These are phyloP conservation scores for Oryzaephilus surinamensis DNA, from an alignment of 1,140 invertebrate genomes.

Conservation along the genomic window DNA sequence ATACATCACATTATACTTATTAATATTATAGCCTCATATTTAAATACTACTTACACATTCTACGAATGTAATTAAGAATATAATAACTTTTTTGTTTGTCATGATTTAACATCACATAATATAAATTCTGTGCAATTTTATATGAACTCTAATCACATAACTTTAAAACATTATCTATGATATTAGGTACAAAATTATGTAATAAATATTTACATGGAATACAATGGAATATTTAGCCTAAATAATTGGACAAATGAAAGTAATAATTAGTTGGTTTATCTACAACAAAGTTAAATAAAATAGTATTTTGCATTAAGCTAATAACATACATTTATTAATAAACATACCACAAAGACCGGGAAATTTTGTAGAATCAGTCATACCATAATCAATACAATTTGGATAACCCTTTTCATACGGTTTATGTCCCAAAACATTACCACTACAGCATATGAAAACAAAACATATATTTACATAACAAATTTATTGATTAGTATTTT, in stretches of 20 bases:
- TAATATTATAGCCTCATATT: too few relatives aligned
- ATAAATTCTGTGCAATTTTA: too few relatives aligned
- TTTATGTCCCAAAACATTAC: slow-evolving; percentile 62
- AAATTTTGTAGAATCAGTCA: slow-evolving; percentile 58
- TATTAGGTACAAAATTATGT: neutral
- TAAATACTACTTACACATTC: too few relatives aligned
- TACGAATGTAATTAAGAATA: too few relatives aligned
- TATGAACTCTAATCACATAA: too few relatives aligned
- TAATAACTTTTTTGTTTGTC: too few relatives aligned
- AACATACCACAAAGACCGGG: slow-evolving; percentile 68
- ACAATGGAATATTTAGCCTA: neutral
- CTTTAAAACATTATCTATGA: slow-evolving; percentile 1
- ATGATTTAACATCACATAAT: too few relatives aligned
- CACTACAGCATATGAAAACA: slow-evolving; percentile 39
- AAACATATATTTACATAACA: neutral
- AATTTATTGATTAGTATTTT: slow-evolving; percentile 2
- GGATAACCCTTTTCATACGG: slow-evolving; percentile 66
- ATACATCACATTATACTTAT: too few relatives aligned
- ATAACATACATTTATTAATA: slow-evolving; percentile 37
- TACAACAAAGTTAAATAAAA: neutral
- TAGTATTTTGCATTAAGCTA: neutral
- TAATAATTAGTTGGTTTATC: neutral
- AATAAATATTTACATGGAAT: neutral
- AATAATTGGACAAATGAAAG: neutral
- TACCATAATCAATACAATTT: slow-evolving; percentile 55